These are phyloP conservation scores for Cataglyphis altisquamis DNA, from an alignment of 2,888 invertebrate species.

Conservation along the genomic window DNA sequence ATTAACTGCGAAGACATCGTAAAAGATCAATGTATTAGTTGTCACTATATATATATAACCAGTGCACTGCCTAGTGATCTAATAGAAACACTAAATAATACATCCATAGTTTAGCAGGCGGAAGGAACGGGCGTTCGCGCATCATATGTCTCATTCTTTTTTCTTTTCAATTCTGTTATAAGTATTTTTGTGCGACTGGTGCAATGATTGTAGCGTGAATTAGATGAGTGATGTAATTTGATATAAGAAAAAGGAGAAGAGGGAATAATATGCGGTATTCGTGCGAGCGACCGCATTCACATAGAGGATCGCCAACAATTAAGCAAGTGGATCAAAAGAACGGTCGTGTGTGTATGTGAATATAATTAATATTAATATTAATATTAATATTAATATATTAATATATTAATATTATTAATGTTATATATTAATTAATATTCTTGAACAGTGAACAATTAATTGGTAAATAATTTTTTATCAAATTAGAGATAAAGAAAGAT, in stretches of 20 bases:
- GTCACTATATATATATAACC: neutral
- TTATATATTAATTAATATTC: neutral
- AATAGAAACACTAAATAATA: neutral
- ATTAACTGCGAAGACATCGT: neutral
- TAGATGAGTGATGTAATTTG: constrained; percentile 24
- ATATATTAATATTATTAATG: neutral
- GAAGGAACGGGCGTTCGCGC: constrained; percentile 34
- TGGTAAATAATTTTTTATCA: neutral
- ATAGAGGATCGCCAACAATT: neutral
- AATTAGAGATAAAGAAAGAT: neutral
- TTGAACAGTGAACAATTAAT: constrained; percentile 1
- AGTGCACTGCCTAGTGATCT: constrained; percentile 17
- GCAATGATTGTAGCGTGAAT: constrained; percentile 56
- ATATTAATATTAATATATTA: neutral
- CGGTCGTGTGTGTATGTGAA: neutral
- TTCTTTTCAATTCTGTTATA: constrained; percentile 14
- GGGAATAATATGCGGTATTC: neutral
- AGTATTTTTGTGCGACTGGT: constrained; percentile 56
- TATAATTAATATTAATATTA: neutral
- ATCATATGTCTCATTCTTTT: constrained; percentile 22
- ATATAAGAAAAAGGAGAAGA: neutral
- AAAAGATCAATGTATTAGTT: constrained; percentile 39
- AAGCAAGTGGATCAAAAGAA: neutral
- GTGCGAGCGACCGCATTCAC: neutral
- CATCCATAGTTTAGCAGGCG: neutral